Percentiles rank a stretch among this genome's conserved stretches.
These are phyloP conservation scores for Chymomyza procnemis DNA, from an alignment of 2,888 invertebrate species.

Conservation along the genomic window DNA sequence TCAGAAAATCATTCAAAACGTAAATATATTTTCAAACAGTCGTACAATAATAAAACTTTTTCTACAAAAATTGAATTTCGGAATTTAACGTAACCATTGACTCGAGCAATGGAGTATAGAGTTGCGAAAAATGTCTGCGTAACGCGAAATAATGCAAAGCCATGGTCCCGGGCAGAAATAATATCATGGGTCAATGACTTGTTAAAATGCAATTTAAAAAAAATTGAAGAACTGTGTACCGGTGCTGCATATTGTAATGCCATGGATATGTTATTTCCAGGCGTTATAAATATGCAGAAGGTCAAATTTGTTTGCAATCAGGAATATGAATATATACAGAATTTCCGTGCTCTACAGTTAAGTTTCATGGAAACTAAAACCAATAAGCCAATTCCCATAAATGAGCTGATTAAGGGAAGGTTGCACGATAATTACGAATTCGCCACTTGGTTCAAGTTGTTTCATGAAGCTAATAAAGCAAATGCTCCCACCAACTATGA, in stretches of 20 bases:
- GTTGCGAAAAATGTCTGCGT: too few relatives aligned
- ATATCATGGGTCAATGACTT: too few relatives aligned
- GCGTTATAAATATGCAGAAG: neutral
- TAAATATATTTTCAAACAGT: too few relatives aligned
- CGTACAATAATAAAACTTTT: too few relatives aligned
- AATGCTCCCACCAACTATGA: neutral
- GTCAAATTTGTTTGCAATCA: constrained; percentile 22
- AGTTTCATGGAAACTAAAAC: neutral
- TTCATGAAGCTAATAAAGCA: constrained; percentile 7
- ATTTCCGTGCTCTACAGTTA: constrained; percentile 17
- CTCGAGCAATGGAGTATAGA: too few relatives aligned
- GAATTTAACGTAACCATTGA: too few relatives aligned
- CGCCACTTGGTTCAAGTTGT: constrained; percentile 22
- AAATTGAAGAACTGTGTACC: constrained; percentile 21
- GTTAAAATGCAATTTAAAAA: too few relatives aligned
- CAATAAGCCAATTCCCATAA: constrained; percentile 8
- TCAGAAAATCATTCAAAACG: too few relatives aligned
- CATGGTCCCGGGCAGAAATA: too few relatives aligned
- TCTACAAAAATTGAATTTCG: too few relatives aligned
- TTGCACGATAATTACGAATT: constrained; percentile 24
- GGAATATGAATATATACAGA: constrained; percentile 2
- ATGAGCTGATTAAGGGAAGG: neutral
- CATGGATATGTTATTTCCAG: constrained; percentile 20
- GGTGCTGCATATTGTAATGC: constrained; percentile 26
- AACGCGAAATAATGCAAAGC: too few relatives aligned